phyloP scores from a whole-genome alignment of 2,113 vertebrate genomes.

The Isurus oxyrinchus region DNA sequence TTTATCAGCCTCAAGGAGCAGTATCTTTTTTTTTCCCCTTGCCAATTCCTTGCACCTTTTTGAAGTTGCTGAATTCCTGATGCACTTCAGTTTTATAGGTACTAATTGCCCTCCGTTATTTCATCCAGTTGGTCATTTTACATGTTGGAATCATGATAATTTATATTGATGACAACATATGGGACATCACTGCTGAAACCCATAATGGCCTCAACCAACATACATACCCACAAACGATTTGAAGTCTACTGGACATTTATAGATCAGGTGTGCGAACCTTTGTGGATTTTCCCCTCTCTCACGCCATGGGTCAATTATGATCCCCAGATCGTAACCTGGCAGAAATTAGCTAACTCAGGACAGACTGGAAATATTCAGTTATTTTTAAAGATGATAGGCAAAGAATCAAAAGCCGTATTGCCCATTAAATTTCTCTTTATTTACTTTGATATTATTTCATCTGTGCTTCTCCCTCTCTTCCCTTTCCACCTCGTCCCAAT shows the following conservation, averaged over 20 bases:
- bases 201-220: not conserved
- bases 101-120: not conserved
- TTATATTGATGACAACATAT: not conserved
- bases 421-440: not conserved
- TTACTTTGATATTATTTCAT: not conserved
- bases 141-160: not conserved
- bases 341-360: not conserved
- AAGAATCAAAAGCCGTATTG: not conserved
- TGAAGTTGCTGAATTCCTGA: not conserved
- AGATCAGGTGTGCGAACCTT: not conserved
- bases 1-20: too few species aligned
- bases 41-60: too few species aligned
- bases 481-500: too few species aligned
- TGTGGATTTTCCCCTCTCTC: not conserved
- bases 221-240: not conserved
- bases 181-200: not conserved
- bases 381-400: not conserved
- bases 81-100: not conserved
- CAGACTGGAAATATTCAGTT: not conserved
- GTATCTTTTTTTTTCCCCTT: not conserved
- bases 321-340: not conserved
- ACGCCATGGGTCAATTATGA: not conserved
- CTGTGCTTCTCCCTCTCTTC: not conserved
- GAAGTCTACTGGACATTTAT: not conserved
- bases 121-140: not conserved